These are phyloP conservation scores for Adelphocoris suturalis DNA, from an alignment of 2,888 invertebrate species.

Conservation along the genomic window DNA sequence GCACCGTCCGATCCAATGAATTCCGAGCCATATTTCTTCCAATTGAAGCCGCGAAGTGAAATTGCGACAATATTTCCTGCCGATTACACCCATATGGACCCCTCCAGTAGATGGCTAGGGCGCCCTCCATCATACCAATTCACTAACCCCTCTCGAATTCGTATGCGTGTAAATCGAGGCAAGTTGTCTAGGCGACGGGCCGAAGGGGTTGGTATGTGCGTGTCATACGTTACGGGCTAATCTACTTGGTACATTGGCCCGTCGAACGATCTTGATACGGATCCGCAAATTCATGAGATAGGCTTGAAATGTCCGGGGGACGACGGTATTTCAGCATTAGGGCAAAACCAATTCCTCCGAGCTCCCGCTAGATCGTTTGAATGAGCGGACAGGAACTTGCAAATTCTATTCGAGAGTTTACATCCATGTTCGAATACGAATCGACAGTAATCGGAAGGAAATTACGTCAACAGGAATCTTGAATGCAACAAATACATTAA, in stretches of 20 bases:
- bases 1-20: conserved; percentile 51
- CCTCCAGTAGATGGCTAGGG: neutral
- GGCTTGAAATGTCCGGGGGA: neutral
- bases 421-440: too few relatives aligned
- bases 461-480: too few relatives aligned
- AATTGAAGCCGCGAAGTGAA: conserved; percentile 63
- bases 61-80: conserved; percentile 62
- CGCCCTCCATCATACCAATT: conserved; percentile 34
- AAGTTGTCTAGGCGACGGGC: neutral
- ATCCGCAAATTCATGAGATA: conserved; percentile 27
- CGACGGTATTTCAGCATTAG: neutral
- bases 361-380: neutral
- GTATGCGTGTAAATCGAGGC: conserved; percentile 12
- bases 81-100: conserved; percentile 60
- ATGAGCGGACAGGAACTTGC: neutral
- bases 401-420: too few relatives aligned
- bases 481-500: too few relatives aligned
- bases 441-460: too few relatives aligned
- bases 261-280: conserved; percentile 12
- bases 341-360: conserved; percentile 7
- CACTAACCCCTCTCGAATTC: neutral
- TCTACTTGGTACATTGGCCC: conserved; percentile 36
- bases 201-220: neutral
- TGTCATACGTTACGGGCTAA: conserved; percentile 16
- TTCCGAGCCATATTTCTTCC: conserved; percentile 64